Percentiles rank a stretch among this genome's conserved stretches.
Conservation (phyloP, 1,140 invertebrate genomes). For the Thereuonema tuberculata region DNA sequence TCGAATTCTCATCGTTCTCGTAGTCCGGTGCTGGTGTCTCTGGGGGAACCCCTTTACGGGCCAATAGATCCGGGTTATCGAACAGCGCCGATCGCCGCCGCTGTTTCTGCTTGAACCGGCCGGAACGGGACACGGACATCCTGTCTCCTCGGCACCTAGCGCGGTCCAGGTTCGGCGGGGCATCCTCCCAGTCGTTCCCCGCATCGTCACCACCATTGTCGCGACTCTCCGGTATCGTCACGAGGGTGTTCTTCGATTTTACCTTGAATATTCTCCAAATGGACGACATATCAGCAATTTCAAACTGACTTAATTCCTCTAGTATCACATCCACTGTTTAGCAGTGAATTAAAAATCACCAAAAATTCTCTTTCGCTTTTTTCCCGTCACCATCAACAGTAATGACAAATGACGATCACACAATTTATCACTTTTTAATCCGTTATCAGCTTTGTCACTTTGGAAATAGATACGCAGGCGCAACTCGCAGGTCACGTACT, state of each 20-base stretch:
- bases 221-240: too few relatives aligned
- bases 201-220: too few relatives aligned
- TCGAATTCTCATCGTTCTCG: not conserved
- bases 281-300: not conserved
- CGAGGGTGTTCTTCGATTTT: not conserved
- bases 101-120: not conserved
- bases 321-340: too few relatives aligned
- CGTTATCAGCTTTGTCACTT: too few relatives aligned
- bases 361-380: too few relatives aligned
- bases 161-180: not conserved
- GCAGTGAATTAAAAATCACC: too few relatives aligned
- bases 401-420: too few relatives aligned
- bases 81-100: not conserved
- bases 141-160: not conserved
- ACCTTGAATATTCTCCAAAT: not conserved
- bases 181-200: not conserved
- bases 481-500: too few relatives aligned
- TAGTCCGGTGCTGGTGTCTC: not conserved
- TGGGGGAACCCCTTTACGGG: not conserved
- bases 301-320: too few relatives aligned
- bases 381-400: too few relatives aligned
- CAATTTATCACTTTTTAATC: too few relatives aligned
- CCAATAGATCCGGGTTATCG: not conserved
- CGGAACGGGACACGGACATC: slow-evolving; percentile 7
- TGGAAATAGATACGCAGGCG: too few relatives aligned